Base-by-base conservation (phyloP, 1,140 invertebrate species). In the Bombus balteatus region DNA sequence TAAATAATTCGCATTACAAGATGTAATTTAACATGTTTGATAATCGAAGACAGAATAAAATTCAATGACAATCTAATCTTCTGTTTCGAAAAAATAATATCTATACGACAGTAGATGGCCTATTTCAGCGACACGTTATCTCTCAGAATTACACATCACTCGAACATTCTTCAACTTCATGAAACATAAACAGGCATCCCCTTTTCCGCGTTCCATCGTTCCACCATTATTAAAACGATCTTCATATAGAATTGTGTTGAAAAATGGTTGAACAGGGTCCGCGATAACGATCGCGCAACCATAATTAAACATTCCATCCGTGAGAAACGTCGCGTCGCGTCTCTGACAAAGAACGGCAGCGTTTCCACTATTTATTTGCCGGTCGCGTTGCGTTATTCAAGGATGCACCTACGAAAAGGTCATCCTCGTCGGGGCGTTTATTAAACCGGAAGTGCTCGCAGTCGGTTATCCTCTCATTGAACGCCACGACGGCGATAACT, bases 401-500 rank as follows among this genome's bases (percentile, higher is more conserved):
- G 37, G 47, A 73, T 66, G 22, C 57, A 39, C 68, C 47, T 65
- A 15, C 32, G 59, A n/a, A 66, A 80, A 83, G 88, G 65, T 84
- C 62, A 71, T 70, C 47, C 75, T 62, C n/a, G 66, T 57, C 71
- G 59, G 88, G 78, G 88, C 80, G 89, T 87, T 68, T 83, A 90
- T 85, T 89, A 90, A 89, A 82, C 87, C 88, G 83, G 72, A 88
- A 89, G 62, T 88, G 72, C 89, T 89, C 34, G 85, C 76, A 89
- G 73, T 89, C 85, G 74, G 84, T 81, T 71, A 79, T 87, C 79
- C 78, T 76, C 81, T 90, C 90, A 91, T 90, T 91, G 89, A 91
- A 89, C 90, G 86, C 78, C 77, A 72, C 80, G 83, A 84, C 84
- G 75, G 75, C 79, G 87, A 91, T 91, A 90, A 84, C 89, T 89